Conservation (phyloP, 1,140 invertebrate species). For the Monomorium pharaonis region DNA sequence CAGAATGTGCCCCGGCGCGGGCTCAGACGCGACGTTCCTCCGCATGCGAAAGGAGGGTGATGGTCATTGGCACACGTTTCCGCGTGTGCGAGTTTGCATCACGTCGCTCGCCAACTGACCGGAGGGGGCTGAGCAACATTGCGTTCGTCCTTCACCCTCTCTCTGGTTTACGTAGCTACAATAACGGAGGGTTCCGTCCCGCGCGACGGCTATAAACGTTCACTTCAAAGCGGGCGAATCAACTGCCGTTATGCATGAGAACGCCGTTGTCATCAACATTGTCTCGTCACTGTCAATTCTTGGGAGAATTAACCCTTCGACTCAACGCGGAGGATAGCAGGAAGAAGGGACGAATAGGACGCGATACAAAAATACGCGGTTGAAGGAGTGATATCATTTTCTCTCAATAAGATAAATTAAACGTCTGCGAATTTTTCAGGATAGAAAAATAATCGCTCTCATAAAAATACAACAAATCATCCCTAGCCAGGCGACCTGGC, state of each 20-base stretch:
- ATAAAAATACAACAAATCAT: constrained; percentile 9
- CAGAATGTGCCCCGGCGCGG: constrained; percentile 58
- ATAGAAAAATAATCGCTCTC: not conserved
- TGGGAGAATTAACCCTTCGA: constrained; percentile 62
- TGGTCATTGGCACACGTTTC: constrained; percentile 62
- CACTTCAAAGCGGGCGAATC: constrained; percentile 71
- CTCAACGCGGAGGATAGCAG: constrained; percentile 1
- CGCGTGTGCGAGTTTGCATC: constrained; percentile 22
- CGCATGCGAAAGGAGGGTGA: constrained; percentile 29
- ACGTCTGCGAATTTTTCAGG: not conserved
- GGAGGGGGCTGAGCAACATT: constrained; percentile 36
- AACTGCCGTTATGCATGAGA: constrained; percentile 68
- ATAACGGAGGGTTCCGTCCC: constrained; percentile 46
- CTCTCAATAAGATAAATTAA: not conserved
- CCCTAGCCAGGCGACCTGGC: not conserved
- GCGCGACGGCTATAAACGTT: constrained; percentile 67
- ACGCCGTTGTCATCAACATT: constrained; percentile 60
- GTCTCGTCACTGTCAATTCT: constrained; percentile 46
- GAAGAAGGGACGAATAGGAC: too few species aligned
- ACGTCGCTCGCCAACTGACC: not conserved
- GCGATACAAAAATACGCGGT: not conserved
- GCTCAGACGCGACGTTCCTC: constrained; percentile 31
- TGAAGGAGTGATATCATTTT: not conserved
- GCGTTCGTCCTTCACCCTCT: constrained; percentile 13
- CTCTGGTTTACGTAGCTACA: constrained; percentile 56